Evolutionary conservation across 2,797 vertebrate species (phyloP), one percentile per base, ranked within the genome.

Genomic region (Mus spretus): DNA sequence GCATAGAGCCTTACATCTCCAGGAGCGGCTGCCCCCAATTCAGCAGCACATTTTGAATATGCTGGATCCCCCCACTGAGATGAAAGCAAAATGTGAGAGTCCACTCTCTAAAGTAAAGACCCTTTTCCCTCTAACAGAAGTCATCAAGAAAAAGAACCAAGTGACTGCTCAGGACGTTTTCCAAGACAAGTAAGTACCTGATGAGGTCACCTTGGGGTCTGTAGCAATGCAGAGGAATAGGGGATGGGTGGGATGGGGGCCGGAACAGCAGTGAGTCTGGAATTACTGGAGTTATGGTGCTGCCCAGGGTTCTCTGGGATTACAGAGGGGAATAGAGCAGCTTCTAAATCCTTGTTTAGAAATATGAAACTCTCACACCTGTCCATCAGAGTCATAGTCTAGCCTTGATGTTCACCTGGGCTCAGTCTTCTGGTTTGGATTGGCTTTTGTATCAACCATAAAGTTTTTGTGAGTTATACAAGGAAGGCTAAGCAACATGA

Each of bases 161-260:
- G 99, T 99, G 97, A 99, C 99, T 40, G 99, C 99, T 26, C 99
- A 99, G 97, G 98, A 99, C 96, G 98, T 99, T 96, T 99, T 99
- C 98, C 99, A 99, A 97, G 99, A 99, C 97, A 98, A 98, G 99
- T 99, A 98, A 98, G 99, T 98, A 93, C 53, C 80, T 0, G 0
- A 0, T 65, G 7, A 84, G 57, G 24, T 92, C 91, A 37, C 17
- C 17, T 93, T 86, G 79, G 84, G 7, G 0, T 26, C 17, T 85
- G 28, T 86, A 50, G 59, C 26, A 44, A 11, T 85, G n/a, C 26
- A 6, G 12, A 34, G 11, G 44, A 20, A 13, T 37, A 15, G 55
- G 19, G 74, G 1, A 14, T 26, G 10, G 37, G n/a, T 1, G 0
- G 34, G 70, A 20, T 37, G 9, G 20, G 37, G 10, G 37, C 72